Percentiles rank a stretch among this genome's conserved stretches.
phyloP scores from a whole-genome alignment of 2,797 vertebrate species.

The Graptemys geographica region DNA sequence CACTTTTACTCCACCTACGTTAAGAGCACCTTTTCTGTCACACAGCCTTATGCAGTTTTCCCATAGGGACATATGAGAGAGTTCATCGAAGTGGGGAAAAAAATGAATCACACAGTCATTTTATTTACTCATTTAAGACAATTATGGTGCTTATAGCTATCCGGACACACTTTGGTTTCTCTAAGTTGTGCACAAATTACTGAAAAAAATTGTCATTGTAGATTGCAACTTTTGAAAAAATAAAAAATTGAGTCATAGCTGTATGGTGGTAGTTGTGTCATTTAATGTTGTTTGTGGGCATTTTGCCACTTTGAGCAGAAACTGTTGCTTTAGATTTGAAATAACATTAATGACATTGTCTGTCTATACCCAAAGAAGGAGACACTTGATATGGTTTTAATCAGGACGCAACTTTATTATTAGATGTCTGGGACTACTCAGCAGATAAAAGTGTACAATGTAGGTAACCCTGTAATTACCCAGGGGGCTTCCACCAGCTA shows the following conservation, averaged over 20 bases:
- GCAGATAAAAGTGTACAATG: too few relatives aligned
- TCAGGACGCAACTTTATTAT: too few relatives aligned
- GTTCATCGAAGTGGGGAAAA: slow-evolving; percentile 43
- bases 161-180: neutral
- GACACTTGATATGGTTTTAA: too few relatives aligned
- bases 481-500: too few relatives aligned
- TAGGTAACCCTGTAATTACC: too few relatives aligned
- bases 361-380: too few relatives aligned
- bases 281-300: neutral
- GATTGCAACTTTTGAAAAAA: neutral
- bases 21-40: slow-evolving; percentile 53
- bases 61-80: slow-evolving; percentile 57
- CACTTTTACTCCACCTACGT: neutral
- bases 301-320: neutral
- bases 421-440: too few relatives aligned
- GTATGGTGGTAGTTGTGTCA: neutral
- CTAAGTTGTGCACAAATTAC: neutral
- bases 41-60: slow-evolving; percentile 34
- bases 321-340: neutral
- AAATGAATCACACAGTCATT: slow-evolving; percentile 44
- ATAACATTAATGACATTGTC: neutral
- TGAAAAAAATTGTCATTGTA: slow-evolving; percentile 1
- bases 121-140: slow-evolving; percentile 71
- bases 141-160: slow-evolving; percentile 54
- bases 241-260: neutral